Evolutionary conservation across 2,113 vertebrate species (phyloP).

Genomic region (Xenopus tropicalis): UCB_Xtro_10.0 CM004451.2:79164501-79165000

Average conservation of each 20-base stretch:
- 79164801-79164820: slow-evolving; percentile 35
- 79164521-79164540: too few relatives aligned
- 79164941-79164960: slow-evolving; percentile 32
- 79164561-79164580: too few relatives aligned
- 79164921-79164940: slow-evolving; percentile 20
- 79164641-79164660: too few relatives aligned
- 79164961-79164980: slow-evolving; percentile 18
- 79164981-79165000: slow-evolving; percentile 27
- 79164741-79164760: slow-evolving; percentile 41
- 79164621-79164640: too few relatives aligned
- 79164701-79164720: slow-evolving; percentile 6
- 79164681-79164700: too few relatives aligned
- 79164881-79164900: background rate
- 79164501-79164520: too few relatives aligned
- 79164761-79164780: slow-evolving; percentile 38
- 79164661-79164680: too few relatives aligned
- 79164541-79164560: too few relatives aligned
- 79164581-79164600: too few relatives aligned
- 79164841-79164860: slow-evolving; percentile 22
- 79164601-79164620: too few relatives aligned
- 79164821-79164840: slow-evolving; percentile 29
- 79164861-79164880: slow-evolving; percentile 15
- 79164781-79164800: slow-evolving; percentile 26
- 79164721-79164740: slow-evolving; percentile 25
- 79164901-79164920: slow-evolving; percentile 2